phyloP scores from a whole-genome alignment of 2,888 invertebrate genomes.

The Slavum lentiscoides region DNA sequence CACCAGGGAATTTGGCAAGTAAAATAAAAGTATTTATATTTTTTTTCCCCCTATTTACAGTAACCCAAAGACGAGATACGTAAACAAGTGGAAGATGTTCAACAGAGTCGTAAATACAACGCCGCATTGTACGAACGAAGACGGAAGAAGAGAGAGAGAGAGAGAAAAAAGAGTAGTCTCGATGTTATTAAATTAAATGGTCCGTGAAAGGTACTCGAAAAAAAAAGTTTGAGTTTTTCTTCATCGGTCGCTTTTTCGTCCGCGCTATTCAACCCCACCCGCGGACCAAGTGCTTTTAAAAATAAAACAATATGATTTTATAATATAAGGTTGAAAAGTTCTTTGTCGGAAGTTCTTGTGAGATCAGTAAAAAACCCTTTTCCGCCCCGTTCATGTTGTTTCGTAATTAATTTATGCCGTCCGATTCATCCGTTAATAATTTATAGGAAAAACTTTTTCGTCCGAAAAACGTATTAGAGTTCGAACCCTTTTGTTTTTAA shows the following conservation, averaged over 20 bases:
- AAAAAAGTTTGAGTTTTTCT: constrained; percentile 43
- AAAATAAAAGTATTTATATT: constrained; percentile 6
- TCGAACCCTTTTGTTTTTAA: constrained; percentile 49
- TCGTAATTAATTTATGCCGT: constrained; percentile 48
- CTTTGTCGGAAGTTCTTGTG: constrained; percentile 41
- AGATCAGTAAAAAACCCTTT: constrained; percentile 48
- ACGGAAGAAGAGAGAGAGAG: background rate
- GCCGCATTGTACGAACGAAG: constrained; percentile 16
- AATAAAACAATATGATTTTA: constrained; percentile 51
- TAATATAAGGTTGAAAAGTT: constrained; percentile 37
- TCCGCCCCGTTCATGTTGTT: constrained; percentile 26
- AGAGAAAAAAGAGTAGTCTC: constrained; percentile 4
- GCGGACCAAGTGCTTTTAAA: constrained; percentile 26
- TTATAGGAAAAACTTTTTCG: constrained; percentile 47
- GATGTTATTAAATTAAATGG: constrained; percentile 52
- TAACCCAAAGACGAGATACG: constrained; percentile 8
- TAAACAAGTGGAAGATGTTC: constrained; percentile 49
- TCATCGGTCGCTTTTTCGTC: constrained; percentile 28
- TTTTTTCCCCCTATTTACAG: constrained; percentile 16
- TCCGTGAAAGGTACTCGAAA: constrained; percentile 49
- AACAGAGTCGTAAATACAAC: constrained; percentile 47
- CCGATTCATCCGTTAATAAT: constrained; percentile 43
- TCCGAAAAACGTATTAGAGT: constrained; percentile 46
- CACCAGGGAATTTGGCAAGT: constrained; percentile 6
- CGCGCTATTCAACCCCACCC: constrained; percentile 23